phyloP scores from a whole-genome alignment of 2,888 invertebrate genomes.

The Altica lythri region DNA sequence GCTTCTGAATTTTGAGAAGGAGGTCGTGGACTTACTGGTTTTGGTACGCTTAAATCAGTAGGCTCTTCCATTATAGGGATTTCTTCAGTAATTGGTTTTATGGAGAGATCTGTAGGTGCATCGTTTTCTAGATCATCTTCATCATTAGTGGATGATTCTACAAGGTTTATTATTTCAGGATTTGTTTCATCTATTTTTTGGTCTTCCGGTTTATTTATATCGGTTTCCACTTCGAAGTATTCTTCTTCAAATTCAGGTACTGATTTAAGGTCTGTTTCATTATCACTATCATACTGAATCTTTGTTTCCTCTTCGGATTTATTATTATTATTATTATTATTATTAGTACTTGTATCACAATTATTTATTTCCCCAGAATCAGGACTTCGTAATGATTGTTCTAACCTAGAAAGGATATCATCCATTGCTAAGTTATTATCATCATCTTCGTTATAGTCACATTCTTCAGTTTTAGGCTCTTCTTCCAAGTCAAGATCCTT shows the following conservation, averaged over 20 bases:
- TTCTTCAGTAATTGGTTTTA: slow-evolving; percentile 39
- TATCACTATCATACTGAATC: slow-evolving; percentile 30
- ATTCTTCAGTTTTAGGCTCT: slow-evolving; percentile 48
- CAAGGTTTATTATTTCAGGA: slow-evolving; percentile 27
- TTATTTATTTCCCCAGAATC: slow-evolving; percentile 42
- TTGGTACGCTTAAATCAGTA: slow-evolving; percentile 65
- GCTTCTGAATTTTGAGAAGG: slow-evolving; percentile 73
- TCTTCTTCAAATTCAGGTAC: slow-evolving; percentile 38
- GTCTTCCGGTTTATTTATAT: slow-evolving; percentile 43
- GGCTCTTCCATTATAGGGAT: too few relatives aligned
- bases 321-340: slow-evolving; percentile 26
- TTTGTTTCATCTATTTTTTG: slow-evolving; percentile 22
- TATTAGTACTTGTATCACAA: slow-evolving; percentile 32
- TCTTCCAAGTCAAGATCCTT: slow-evolving; percentile 36
- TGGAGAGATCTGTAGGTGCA: slow-evolving; percentile 50
- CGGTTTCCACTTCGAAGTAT: slow-evolving; percentile 40
- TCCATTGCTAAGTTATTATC: slow-evolving; percentile 58
- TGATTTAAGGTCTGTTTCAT: slow-evolving; percentile 37
- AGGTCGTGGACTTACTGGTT: slow-evolving; percentile 63
- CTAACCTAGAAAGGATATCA: slow-evolving; percentile 68
- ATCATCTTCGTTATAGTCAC: slow-evolving; percentile 56
- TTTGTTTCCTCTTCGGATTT: slow-evolving; percentile 22
- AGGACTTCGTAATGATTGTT: slow-evolving; percentile 63
- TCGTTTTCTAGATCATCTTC: slow-evolving; percentile 39
- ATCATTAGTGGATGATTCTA: slow-evolving; percentile 36